A percentile compares a stretch with the other conserved stretches of the same genome.
phyloP scores from a whole-genome alignment of 37 sponge, comb jelly and placozoan species.

The Tethya wilhelma region DNA sequence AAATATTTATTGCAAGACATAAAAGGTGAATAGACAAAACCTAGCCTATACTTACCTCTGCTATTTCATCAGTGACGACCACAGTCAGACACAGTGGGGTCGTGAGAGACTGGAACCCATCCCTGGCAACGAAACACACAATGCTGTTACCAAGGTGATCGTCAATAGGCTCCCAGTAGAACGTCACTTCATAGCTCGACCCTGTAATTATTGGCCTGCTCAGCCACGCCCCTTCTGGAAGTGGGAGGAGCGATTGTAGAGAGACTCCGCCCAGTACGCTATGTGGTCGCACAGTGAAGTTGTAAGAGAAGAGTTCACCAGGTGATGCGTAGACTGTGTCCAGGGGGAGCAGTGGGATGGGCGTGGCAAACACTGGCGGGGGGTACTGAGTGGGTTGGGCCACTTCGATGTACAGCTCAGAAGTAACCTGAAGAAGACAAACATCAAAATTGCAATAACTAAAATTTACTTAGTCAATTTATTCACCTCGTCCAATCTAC shows the following conservation, averaged over 20 bases:
- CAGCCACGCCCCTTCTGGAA: constrained; percentile 17
- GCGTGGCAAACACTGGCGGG: constrained; percentile 9
- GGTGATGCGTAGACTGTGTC: constrained; percentile 21
- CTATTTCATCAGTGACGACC: constrained; percentile 1
- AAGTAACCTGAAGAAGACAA: constrained; percentile 21
- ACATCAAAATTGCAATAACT: too few species aligned
- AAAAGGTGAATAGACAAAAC: too few species aligned
- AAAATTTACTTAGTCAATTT: too few species aligned
- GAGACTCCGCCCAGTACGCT: constrained; percentile 10
- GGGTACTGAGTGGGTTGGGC: not conserved
- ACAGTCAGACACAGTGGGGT: constrained; percentile 45
- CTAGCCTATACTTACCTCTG: not conserved
- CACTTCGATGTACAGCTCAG: constrained; percentile 49
- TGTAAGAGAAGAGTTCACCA: not conserved
- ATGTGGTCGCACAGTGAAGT: constrained; percentile 24
- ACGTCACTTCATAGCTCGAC: not conserved
- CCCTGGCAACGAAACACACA: constrained; percentile 43
- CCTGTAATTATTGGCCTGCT: constrained; percentile 8
- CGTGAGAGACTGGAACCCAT: constrained; percentile 1
- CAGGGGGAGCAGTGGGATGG: constrained; percentile 3
- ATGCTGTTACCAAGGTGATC: constrained; percentile 48
- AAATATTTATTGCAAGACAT: too few species aligned
- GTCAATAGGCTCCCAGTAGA: constrained; percentile 28
- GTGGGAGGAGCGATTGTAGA: constrained; percentile 20
- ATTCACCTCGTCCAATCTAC: too few species aligned